phyloP scores from a whole-genome alignment of 2,797 vertebrate species.

The Eptatretus atami region DNA sequence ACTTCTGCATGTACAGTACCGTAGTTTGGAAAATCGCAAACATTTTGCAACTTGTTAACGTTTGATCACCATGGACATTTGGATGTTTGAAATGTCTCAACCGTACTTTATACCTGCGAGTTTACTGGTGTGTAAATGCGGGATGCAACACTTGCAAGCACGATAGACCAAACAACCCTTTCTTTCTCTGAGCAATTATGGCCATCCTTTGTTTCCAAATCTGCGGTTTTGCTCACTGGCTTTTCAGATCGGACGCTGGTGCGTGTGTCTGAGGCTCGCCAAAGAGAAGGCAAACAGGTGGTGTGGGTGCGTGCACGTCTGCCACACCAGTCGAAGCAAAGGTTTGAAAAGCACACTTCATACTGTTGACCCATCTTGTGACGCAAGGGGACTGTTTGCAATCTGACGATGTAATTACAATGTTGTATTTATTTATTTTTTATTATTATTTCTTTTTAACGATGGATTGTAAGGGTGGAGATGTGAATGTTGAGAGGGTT shows the following conservation, averaged over 20 bases:
- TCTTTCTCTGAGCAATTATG: background rate
- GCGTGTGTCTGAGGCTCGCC: constrained; percentile 40
- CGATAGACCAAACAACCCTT: background rate
- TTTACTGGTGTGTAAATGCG: background rate
- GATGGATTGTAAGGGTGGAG: background rate
- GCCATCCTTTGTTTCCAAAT: background rate
- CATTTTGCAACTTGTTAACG: background rate
- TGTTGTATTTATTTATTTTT: background rate
- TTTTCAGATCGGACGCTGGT: constrained; percentile 40
- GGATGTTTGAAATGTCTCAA: background rate
- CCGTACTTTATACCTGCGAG: background rate
- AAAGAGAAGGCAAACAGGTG: constrained; percentile 35
- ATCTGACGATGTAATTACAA: constrained; percentile 2
- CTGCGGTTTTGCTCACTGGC: constrained; percentile 10
- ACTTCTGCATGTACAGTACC: too few species aligned
- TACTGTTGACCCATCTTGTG: too few species aligned
- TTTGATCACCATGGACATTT: constrained; percentile 6
- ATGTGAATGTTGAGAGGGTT: too few species aligned
- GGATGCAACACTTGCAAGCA: background rate
- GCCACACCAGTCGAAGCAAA: constrained; percentile 94
- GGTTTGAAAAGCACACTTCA: constrained; percentile 21
- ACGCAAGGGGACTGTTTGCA: background rate
- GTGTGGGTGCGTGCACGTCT: constrained; percentile 76
- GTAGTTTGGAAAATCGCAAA: background rate
- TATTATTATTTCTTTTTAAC: too few species aligned